Percentiles rank a stretch among this genome's conserved stretches.
Evolutionary conservation across 2,797 vertebrate genomes (phyloP).

Genomic region (Tenualosa thibaudeaui): DNA sequence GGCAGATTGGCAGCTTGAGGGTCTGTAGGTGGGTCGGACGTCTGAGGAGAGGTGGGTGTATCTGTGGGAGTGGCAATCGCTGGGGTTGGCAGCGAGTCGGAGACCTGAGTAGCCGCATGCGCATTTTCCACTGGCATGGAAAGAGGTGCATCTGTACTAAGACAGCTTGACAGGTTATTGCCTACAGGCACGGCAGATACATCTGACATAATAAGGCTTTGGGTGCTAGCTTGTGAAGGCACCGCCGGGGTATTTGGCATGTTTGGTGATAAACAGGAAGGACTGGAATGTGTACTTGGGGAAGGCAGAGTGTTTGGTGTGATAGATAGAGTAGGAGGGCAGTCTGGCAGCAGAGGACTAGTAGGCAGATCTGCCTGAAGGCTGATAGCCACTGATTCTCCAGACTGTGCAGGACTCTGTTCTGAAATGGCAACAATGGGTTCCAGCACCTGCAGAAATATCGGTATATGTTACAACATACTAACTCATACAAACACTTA

Average conservation of each 20-base stretch:
- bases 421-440: constrained; percentile 70
- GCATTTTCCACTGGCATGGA: background rate
- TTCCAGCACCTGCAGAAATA: constrained; percentile 81
- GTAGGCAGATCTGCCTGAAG: constrained; percentile 56
- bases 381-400: constrained; percentile 55
- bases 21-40: background rate
- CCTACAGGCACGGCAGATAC: background rate
- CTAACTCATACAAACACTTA: constrained; percentile 1
- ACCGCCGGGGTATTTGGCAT: background rate
- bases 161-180: background rate
- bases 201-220: constrained; percentile 14
- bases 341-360: constrained; percentile 42
- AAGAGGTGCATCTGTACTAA: background rate
- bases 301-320: background rate
- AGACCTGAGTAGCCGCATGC: background rate
- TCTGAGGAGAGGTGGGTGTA: background rate
- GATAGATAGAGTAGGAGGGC: constrained; percentile 27
- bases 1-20: background rate
- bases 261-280: background rate
- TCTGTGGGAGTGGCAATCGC: constrained; percentile 11
- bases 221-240: background rate
- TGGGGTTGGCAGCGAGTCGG: background rate
- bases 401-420: constrained; percentile 60
- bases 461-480: constrained; percentile 58
- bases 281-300: background rate